Evolutionary conservation across 2,888 invertebrate species (phyloP), one percentile per base, ranked within the genome.

Genomic region (Tachystola acroxantha): DNA sequence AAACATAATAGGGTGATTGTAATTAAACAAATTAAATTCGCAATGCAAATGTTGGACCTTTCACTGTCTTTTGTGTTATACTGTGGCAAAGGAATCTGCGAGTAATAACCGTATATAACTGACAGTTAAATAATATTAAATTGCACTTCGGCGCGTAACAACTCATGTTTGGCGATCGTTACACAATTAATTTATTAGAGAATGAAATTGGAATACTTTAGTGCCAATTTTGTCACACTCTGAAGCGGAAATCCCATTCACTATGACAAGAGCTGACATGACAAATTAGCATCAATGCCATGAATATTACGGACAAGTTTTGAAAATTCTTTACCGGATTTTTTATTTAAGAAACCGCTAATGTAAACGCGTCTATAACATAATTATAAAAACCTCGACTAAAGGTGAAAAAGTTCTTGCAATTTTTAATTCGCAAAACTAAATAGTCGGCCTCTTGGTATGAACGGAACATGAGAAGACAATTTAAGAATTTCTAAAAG

Each of bases 1-100:
- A 54, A 16, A 50, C 40, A 41, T 54, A 62, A 58, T 58, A 54
- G 60, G 57, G 45, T 64, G 65, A 67, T 66, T 62, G 45, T 64
- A 66, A 68, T 66, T 62, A 65, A 54, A 63, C 51, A 59, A 53
- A 58, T 46, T 24, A n/a, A 24, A 64, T 62, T 64, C 56, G 57
- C 54, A 50, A 62, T 57, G 53, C 57, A 54, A 64, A 59, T 42
- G 29, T 20, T 16, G 10, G 25, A 14, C 28, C 53, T 57, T 56
- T 57, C 57, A 53, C 55, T 32, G 37, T 33, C 49, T 45, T 51
- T 51, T 53, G 49, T 45, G 34, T 25, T 10, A 27, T 11, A 11
- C 10, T 4, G 10, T 39, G 24, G 36, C 29, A 33, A 20, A 24
- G 24, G 27, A 27, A 24, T 19, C 27, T 32, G 42, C 36, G 35